Evolutionary conservation across 2,888 invertebrate species (phyloP).

Genomic region (Unio pictorum): DNA sequence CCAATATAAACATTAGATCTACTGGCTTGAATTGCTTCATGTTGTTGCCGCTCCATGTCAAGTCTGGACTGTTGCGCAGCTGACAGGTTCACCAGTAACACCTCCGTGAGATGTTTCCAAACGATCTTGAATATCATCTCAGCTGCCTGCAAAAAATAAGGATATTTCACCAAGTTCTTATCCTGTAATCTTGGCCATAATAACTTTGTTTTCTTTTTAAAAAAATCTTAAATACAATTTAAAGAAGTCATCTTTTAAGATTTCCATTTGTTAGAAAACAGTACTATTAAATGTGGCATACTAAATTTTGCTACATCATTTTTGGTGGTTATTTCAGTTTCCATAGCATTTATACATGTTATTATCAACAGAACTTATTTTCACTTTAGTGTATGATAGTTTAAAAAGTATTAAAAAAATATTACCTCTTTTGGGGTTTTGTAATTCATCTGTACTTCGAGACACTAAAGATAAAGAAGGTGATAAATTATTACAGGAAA

Average conservation of each 20-base stretch:
- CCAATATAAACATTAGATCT: slow-evolving; percentile 51
- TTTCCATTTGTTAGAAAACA: too few relatives aligned
- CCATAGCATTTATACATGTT: too few relatives aligned
- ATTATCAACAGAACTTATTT: not conserved
- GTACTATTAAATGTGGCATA: too few relatives aligned
- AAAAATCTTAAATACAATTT: too few relatives aligned
- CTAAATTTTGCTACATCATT: too few relatives aligned
- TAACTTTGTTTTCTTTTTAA: too few relatives aligned
- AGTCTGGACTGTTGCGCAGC: slow-evolving; percentile 16
- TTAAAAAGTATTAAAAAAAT: not conserved
- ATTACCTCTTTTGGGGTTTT: slow-evolving; percentile 54
- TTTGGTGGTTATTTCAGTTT: too few relatives aligned
- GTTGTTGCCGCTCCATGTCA: slow-evolving; percentile 40
- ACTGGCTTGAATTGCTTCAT: slow-evolving; percentile 55
- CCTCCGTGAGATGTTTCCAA: slow-evolving; percentile 50
- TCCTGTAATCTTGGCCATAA: too few relatives aligned
- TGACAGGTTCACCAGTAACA: slow-evolving; percentile 38
- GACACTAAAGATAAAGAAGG: slow-evolving; percentile 40
- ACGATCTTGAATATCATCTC: slow-evolving; percentile 61
- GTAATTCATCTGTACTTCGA: slow-evolving; percentile 55
- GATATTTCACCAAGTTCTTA: slow-evolving; percentile 38
- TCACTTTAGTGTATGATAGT: not conserved
- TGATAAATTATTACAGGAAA: not conserved
- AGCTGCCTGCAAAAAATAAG: slow-evolving; percentile 50
- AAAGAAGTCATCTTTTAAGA: too few relatives aligned